These are phyloP conservation scores for Enchytraeus crypticus DNA, from an alignment of 2,888 invertebrate genomes.

Conservation along the genomic window DNA sequence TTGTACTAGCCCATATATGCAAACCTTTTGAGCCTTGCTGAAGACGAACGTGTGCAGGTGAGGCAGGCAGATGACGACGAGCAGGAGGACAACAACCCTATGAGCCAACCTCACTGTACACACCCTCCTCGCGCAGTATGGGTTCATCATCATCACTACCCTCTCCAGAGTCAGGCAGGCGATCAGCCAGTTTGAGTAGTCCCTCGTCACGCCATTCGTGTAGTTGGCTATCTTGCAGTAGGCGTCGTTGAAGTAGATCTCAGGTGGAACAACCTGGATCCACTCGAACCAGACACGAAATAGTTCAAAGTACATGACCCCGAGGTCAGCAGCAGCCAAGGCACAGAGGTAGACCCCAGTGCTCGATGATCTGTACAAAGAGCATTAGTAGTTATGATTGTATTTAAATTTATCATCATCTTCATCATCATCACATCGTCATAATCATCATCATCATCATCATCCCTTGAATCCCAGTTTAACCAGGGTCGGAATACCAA, in stretches of 20 bases:
- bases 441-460: too few relatives aligned
- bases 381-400: neutral
- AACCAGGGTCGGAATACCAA: too few relatives aligned
- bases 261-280: constrained; percentile 13
- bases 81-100: constrained; percentile 1
- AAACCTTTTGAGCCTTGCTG: constrained; percentile 9
- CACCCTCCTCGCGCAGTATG: constrained; percentile 11
- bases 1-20: too few relatives aligned
- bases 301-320: constrained; percentile 23
- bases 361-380: constrained; percentile 5
- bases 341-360: constrained; percentile 19
- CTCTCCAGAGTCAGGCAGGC: constrained; percentile 22
- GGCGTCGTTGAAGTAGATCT: constrained; percentile 12
- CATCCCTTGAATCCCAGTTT: too few relatives aligned
- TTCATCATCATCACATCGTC: too few relatives aligned
- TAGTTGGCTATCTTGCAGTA: constrained; percentile 23
- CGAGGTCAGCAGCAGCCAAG: constrained; percentile 20
- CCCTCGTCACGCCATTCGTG: constrained; percentile 18
- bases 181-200: constrained; percentile 25
- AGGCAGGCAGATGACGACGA: constrained; percentile 7
- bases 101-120: constrained; percentile 16
- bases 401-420: too few relatives aligned
- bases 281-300: constrained; percentile 25
- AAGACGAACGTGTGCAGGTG: constrained; percentile 18
- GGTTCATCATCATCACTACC: constrained; percentile 17